A percentile compares a stretch with the other conserved stretches of the same genome.
Evolutionary conservation across 2,888 invertebrate species (phyloP).

Genomic region (Lepidonotus clava): DNA sequence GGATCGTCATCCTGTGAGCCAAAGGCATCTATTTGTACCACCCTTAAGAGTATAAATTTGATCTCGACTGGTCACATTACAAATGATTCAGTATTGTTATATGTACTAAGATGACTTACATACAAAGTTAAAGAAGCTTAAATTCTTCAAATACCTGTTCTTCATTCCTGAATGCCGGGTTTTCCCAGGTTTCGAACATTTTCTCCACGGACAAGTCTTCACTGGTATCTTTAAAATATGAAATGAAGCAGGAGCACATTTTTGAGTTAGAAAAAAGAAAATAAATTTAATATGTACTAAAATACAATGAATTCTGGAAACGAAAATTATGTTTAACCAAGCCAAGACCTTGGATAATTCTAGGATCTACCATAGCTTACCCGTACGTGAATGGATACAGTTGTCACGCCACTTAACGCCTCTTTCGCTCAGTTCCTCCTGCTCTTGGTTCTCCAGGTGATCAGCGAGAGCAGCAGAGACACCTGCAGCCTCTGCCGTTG

Average conservation of each 20-base stretch:
- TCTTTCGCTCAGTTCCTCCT: not conserved
- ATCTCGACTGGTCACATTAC: too few species aligned
- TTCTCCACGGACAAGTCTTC: not conserved
- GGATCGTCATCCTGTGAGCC: too few species aligned
- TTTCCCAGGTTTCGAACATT: slow-evolving; percentile 42
- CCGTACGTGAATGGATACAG: not conserved
- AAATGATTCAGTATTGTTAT: too few species aligned
- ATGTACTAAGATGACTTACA: not conserved
- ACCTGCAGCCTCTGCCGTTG: not conserved
- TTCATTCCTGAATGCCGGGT: not conserved
- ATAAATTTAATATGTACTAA: too few species aligned
- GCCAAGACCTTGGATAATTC: not conserved
- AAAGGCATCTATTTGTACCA: too few species aligned
- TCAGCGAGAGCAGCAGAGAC: not conserved
- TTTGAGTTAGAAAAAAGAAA: too few species aligned
- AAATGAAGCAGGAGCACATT: too few species aligned
- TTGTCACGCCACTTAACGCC: not conserved
- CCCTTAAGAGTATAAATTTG: too few species aligned
- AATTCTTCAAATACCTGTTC: slow-evolving; percentile 1
- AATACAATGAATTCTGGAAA: too few species aligned
- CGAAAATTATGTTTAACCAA: too few species aligned
- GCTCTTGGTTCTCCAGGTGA: not conserved
- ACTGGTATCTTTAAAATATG: not conserved
- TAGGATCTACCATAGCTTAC: not conserved
- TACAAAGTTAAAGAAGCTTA: not conserved